Evolutionary conservation across 2,888 invertebrate genomes (phyloP).

Genomic region (Eilema sororculum): DNA sequence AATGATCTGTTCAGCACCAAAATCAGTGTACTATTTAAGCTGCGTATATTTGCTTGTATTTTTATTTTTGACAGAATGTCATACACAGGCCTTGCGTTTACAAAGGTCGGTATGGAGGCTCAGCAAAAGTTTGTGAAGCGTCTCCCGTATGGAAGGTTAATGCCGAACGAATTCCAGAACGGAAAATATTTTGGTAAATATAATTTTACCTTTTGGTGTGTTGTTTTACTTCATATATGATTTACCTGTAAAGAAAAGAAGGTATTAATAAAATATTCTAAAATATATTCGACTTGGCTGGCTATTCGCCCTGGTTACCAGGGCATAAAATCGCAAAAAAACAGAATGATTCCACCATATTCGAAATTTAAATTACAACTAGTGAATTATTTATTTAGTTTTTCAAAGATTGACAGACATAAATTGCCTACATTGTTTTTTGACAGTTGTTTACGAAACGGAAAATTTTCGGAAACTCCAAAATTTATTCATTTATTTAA

Average conservation of each 20-base stretch:
- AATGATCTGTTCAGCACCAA: no score
- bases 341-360: no score
- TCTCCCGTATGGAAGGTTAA: neutral
- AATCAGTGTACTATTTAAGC: neutral
- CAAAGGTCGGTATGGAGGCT: constrained; percentile 15
- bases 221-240: neutral
- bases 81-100: constrained; percentile 5
- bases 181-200: constrained; percentile 7
- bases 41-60: neutral
- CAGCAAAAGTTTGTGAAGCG: constrained; percentile 14
- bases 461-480: neutral
- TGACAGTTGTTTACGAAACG: neutral
- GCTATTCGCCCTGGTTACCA: no score
- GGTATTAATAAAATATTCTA: neutral
- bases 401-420: neutral
- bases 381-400: neutral
- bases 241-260: neutral
- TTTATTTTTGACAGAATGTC: constrained; percentile 22
- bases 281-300: no score
- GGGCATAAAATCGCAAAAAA: no score
- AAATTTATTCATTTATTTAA: neutral
- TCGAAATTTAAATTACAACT: no score
- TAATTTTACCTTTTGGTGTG: neutral
- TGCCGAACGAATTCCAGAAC: constrained; percentile 8
- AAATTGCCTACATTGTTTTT: neutral